phyloP scores from a whole-genome alignment of 2,113 vertebrate species.

The Pongo pygmaeus region DNA sequence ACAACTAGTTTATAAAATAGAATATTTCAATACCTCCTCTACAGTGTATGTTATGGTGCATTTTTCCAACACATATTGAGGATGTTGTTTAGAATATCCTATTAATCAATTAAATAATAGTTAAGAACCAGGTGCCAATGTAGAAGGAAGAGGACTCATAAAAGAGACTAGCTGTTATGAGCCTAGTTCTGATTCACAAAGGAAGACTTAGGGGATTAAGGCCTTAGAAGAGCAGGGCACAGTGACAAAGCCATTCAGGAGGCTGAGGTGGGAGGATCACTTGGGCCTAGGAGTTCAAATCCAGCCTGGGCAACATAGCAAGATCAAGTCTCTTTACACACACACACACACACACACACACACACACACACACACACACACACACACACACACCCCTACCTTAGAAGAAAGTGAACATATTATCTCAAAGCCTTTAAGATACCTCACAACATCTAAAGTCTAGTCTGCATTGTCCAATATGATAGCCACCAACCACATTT shows the following conservation, averaged over 20 bases:
- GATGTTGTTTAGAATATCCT: not conserved
- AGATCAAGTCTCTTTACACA: not conserved
- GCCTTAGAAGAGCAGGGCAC: too few relatives aligned
- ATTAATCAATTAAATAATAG: not conserved
- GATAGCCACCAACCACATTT: not conserved
- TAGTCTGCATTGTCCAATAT: not conserved
- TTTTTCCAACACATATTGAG: slow-evolving; percentile 9
- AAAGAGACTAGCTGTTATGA: not conserved
- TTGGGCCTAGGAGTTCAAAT: not conserved
- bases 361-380: too few relatives aligned
- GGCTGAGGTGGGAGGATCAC: not conserved
- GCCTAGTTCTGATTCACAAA: not conserved
- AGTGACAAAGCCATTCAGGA: not conserved
- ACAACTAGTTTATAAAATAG: not conserved
- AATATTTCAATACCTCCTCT: not conserved
- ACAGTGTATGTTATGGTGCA: not conserved
- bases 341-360: too few relatives aligned
- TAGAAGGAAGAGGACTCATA: not conserved
- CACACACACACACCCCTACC: too few relatives aligned
- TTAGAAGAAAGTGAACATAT: not conserved
- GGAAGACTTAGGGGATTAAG: not conserved
- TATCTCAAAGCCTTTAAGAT: not conserved
- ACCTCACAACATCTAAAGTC: not conserved
- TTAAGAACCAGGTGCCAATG: not conserved
- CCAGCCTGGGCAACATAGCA: not conserved